Conservation (phyloP, 2,797 vertebrate genomes). For the Sardinella longiceps region DNA sequence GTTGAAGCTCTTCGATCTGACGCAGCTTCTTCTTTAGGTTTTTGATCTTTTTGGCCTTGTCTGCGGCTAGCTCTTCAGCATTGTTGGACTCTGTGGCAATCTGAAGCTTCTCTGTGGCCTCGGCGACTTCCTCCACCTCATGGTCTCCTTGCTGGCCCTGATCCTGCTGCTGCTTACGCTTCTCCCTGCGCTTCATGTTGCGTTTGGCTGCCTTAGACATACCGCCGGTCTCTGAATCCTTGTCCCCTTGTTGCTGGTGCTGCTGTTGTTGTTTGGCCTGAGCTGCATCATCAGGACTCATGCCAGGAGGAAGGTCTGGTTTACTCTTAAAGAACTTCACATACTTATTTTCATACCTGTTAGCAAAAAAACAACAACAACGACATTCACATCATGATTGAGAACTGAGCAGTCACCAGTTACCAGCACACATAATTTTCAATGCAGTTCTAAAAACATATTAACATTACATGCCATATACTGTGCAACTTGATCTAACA, state of each 20-base stretch:
- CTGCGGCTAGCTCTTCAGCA: constrained; percentile 47
- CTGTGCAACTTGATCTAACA: no score
- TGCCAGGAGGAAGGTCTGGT: constrained; percentile 89
- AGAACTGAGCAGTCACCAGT: not conserved
- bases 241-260: constrained; percentile 28
- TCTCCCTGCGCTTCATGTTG: constrained; percentile 94
- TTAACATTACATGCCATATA: no score
- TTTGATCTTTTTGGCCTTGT: constrained; percentile 88
- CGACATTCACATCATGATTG: no score
- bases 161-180: constrained; percentile 82
- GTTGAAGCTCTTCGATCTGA: constrained; percentile 89
- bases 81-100: constrained; percentile 34
- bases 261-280: constrained; percentile 60
- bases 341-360: constrained; percentile 93
- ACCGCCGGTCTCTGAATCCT: constrained; percentile 62
- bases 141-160: constrained; percentile 69
- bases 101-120: constrained; percentile 36
- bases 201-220: constrained; percentile 90
- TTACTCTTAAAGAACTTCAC: constrained; percentile 98
- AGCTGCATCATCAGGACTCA: constrained; percentile 67
- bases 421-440: no score
- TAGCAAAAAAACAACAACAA: not conserved
- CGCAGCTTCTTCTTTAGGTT: constrained; percentile 92
- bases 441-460: not conserved
- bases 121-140: constrained; percentile 71